These are phyloP conservation scores for Pseudotriccus pelzelni DNA, from an alignment of 2,797 vertebrate species.

Conservation along the genomic window DNA sequence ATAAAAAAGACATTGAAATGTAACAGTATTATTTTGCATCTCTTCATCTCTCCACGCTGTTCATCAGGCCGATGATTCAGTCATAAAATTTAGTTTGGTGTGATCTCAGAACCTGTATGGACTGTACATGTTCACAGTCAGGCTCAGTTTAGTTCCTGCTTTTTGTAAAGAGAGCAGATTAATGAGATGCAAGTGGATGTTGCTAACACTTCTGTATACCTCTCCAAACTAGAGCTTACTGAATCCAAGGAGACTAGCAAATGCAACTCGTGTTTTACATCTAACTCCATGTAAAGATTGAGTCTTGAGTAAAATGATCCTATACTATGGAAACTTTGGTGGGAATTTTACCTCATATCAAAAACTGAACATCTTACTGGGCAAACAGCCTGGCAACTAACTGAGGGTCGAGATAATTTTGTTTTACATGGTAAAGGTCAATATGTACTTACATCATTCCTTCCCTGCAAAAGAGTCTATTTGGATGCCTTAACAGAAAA, in stretches of 20 bases:
- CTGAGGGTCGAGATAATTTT: background rate
- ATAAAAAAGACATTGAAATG: background rate
- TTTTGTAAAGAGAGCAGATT: background rate
- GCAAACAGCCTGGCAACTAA: background rate
- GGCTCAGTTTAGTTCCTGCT: background rate
- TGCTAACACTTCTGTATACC: background rate
- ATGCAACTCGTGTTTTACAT: background rate
- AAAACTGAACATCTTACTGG: background rate
- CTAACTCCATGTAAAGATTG: background rate
- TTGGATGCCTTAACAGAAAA: background rate
- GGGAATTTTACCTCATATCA: background rate
- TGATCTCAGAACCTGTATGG: background rate
- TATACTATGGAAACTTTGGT: background rate
- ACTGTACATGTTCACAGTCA: background rate
- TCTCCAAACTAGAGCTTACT: background rate
- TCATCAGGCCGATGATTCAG: background rate
- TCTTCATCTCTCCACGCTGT: background rate
- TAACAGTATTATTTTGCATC: background rate
- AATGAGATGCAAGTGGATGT: background rate
- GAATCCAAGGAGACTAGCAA: background rate
- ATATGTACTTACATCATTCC: background rate
- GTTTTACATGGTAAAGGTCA: background rate
- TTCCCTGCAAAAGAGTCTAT: background rate
- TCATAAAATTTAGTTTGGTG: background rate
- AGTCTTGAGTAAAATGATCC: background rate